phyloP scores from a whole-genome alignment of 2,797 vertebrate genomes.

The Cossypha caffra region DNA sequence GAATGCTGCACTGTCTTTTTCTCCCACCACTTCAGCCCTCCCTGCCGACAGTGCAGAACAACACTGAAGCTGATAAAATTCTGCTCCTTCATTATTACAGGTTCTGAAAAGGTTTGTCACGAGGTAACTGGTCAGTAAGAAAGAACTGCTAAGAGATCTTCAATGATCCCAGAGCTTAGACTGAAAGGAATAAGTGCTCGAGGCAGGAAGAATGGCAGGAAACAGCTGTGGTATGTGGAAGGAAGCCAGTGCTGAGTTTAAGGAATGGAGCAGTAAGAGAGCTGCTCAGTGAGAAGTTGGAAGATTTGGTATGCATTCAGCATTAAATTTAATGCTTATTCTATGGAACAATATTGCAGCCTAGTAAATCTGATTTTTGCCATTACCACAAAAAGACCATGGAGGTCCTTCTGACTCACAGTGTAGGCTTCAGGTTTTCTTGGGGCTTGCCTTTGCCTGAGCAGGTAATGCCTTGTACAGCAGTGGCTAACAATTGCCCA shows the following conservation, averaged over 20 bases:
- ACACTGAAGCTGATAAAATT: neutral
- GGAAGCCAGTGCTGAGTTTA: neutral
- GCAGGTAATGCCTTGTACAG: neutral
- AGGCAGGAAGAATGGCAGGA: neutral
- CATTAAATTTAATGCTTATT: neutral
- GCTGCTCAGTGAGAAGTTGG: neutral
- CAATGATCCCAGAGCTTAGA: neutral
- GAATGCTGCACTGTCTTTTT: accelerated
- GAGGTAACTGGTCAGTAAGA: neutral
- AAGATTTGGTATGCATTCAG: neutral
- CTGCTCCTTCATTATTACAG: neutral
- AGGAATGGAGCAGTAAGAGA: neutral
- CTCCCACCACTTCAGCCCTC: accelerated
- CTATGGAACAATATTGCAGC: neutral
- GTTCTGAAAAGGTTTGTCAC: neutral
- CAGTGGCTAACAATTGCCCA: neutral
- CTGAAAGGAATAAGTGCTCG: neutral
- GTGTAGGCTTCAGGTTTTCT: neutral
- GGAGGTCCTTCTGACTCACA: neutral
- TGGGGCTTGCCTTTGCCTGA: neutral
- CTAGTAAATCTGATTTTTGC: neutral
- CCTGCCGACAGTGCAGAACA: accelerated
- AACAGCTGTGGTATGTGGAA: neutral
- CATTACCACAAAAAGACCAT: accelerated
- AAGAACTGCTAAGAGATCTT: neutral